Evolutionary conservation across 1,140 invertebrate genomes (phyloP).

Genomic region (Atta cephalotes): DNA sequence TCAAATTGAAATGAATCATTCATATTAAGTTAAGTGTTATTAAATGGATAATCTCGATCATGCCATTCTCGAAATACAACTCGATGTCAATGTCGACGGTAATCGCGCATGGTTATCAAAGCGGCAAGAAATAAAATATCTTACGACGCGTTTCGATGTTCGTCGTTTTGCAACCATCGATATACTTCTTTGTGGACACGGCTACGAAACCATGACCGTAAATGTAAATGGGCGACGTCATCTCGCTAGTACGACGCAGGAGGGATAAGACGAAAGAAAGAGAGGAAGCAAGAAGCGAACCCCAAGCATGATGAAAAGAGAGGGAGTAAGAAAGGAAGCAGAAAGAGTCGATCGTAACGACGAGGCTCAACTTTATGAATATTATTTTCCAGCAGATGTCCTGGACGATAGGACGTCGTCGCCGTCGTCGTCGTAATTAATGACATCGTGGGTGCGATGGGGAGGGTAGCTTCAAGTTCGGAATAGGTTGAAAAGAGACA

Average conservation of each 20-base stretch:
- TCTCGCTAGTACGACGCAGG: constrained; percentile 14
- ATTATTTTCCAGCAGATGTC: constrained; percentile 87
- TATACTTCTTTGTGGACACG: constrained; percentile 38
- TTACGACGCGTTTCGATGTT: constrained; percentile 9
- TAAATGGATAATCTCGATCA: constrained; percentile 47
- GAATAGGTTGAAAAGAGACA: constrained; percentile 59
- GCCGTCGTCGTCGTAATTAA: constrained; percentile 84
- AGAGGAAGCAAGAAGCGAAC: constrained; percentile 30
- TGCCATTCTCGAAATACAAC: constrained; percentile 32
- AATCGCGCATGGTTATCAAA: constrained; percentile 56
- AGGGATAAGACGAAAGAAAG: constrained; percentile 21
- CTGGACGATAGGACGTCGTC: constrained; percentile 84
- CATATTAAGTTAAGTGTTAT: constrained; percentile 36
- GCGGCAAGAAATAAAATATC: constrained; percentile 42
- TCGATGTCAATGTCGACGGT: constrained; percentile 33
- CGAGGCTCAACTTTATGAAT: constrained; percentile 84
- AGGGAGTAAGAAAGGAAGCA: constrained; percentile 35
- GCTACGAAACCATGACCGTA: constrained; percentile 55
- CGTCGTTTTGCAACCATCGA: constrained; percentile 1
- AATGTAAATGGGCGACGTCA: constrained; percentile 63
- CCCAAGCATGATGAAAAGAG: constrained; percentile 3
- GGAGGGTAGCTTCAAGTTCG: constrained; percentile 27
- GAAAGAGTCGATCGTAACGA: constrained; percentile 70
- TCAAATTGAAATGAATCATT: constrained; percentile 30
- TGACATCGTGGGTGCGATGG: constrained; percentile 77